phyloP scores from a whole-genome alignment of 2,888 invertebrate genomes.

The Agrochola lychnidis region DNA sequence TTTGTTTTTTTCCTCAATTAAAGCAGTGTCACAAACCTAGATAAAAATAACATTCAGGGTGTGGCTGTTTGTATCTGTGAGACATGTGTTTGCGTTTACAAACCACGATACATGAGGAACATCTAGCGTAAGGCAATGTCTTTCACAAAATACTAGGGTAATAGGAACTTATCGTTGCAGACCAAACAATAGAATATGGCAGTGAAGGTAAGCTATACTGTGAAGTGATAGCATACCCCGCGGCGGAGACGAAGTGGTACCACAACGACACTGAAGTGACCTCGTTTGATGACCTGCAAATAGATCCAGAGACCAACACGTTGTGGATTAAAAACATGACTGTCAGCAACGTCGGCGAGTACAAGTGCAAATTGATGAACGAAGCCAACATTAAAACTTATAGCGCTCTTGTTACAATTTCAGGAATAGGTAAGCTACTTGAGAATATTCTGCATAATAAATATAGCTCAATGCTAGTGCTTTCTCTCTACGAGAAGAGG shows the following conservation, averaged over 20 bases:
- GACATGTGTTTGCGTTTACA: too few species aligned
- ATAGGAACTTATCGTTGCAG: slow-evolving; percentile 64
- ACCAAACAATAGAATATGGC: slow-evolving; percentile 78
- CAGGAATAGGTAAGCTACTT: slow-evolving; percentile 80
- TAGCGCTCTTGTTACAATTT: slow-evolving; percentile 73
- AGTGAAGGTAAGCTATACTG: slow-evolving; percentile 77
- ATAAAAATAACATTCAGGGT: neutral
- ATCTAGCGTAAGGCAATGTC: neutral
- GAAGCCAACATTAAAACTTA: slow-evolving; percentile 67
- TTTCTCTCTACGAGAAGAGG: too few species aligned
- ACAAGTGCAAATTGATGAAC: slow-evolving; percentile 78
- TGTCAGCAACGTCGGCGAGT: slow-evolving; percentile 76
- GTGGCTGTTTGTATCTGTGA: neutral
- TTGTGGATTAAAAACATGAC: slow-evolving; percentile 79
- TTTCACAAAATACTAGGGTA: neutral
- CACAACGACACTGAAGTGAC: slow-evolving; percentile 75
- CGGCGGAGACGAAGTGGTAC: slow-evolving; percentile 79
- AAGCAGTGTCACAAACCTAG: neutral
- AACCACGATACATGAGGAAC: neutral
- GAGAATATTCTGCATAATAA: too few species aligned
- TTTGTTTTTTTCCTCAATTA: neutral
- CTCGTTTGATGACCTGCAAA: slow-evolving; percentile 65
- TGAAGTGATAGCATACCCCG: slow-evolving; percentile 81
- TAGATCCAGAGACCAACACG: slow-evolving; percentile 69
- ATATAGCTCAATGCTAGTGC: neutral